Percentiles rank a stretch among this genome's conserved stretches.
Evolutionary conservation across 92 coral and sea anemone species (phyloP).

Genomic region (Bergia puertoricense): DNA sequence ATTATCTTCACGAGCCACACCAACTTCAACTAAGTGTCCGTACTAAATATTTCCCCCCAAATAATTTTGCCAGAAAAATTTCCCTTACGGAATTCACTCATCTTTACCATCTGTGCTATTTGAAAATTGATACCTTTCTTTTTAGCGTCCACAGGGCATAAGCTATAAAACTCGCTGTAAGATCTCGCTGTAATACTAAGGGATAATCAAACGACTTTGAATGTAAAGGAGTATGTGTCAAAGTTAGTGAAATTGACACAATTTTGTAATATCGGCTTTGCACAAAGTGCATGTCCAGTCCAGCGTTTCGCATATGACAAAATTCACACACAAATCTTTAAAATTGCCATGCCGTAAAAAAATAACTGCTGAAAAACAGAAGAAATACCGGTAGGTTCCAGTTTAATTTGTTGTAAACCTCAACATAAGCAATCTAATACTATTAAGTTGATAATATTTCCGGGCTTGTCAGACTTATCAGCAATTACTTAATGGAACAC

Average conservation of each 20-base stretch:
- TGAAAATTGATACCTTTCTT: neutral
- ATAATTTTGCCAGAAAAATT: neutral
- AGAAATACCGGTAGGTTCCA: neutral
- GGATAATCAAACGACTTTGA: neutral
- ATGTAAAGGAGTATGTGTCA: neutral
- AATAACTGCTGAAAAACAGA: no score
- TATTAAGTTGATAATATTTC: no score
- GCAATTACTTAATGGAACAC: neutral
- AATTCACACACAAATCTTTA: neutral
- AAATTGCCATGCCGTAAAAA: neutral
- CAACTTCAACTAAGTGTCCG: neutral
- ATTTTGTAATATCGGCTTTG: neutral
- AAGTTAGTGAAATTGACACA: neutral
- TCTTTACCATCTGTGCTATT: slow-evolving; percentile 9
- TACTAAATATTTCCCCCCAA: neutral
- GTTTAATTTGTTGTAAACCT: no score
- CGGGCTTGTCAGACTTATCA: neutral
- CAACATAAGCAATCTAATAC: neutral
- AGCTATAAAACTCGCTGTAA: neutral
- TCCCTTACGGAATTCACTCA: slow-evolving; percentile 5
- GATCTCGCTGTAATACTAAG: neutral
- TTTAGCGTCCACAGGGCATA: neutral
- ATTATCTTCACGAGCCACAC: neutral
- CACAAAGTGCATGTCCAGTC: neutral
- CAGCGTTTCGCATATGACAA: neutral